Conservation (phyloP, 2,888 invertebrate species). For the Cinara cedri region DNA sequence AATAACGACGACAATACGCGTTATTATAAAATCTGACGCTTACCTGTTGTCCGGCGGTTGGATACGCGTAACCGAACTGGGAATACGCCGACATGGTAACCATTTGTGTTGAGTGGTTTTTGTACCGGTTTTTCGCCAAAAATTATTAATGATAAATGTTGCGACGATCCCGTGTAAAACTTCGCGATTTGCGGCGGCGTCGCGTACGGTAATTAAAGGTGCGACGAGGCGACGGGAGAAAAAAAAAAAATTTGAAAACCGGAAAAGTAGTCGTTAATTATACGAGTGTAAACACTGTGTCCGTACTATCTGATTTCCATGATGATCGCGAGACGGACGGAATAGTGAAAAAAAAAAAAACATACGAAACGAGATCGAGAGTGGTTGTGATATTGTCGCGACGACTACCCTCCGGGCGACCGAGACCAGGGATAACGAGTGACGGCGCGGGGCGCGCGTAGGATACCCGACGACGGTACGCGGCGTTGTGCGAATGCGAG, state of each 20-base stretch:
- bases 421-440: no score
- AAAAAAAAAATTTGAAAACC: background rate
- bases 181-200: no score
- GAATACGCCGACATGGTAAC: conserved; percentile 78
- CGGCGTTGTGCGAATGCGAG: conserved; percentile 32
- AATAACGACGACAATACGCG: no score
- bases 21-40: conserved; percentile 59
- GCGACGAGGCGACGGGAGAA: no score
- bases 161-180: no score
- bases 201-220: no score
- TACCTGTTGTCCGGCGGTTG: conserved; percentile 86
- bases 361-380: background rate
- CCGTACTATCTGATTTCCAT: conserved; percentile 27
- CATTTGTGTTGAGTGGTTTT: conserved; percentile 54
- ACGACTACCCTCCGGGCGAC: background rate
- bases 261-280: background rate
- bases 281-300: background rate
- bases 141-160: no score
- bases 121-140: background rate
- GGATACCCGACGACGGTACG: background rate
- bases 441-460: no score
- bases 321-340: background rate
- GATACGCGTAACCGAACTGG: conserved; percentile 91
- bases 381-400: background rate
- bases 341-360: background rate